A percentile compares a stretch with the other conserved stretches of the same genome.
phyloP scores from a whole-genome alignment of 2,113 vertebrate species.

The Cryptotis parvus region DNA sequence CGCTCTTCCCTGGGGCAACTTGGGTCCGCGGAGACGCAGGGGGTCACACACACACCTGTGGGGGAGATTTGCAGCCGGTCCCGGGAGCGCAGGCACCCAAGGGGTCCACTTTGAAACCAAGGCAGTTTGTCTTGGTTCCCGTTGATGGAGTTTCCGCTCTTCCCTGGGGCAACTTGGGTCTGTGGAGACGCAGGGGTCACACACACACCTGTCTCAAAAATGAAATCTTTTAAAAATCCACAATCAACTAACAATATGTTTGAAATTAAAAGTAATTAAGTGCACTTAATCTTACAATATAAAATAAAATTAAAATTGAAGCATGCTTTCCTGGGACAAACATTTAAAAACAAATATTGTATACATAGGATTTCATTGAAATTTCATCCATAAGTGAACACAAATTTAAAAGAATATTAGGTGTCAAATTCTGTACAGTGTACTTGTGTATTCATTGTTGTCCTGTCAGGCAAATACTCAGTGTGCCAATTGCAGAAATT shows the following conservation, averaged over 20 bases:
- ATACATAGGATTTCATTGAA: neutral
- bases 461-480: neutral
- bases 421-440: constrained; percentile 48
- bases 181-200: too few species aligned
- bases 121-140: too few species aligned
- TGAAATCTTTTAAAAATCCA: neutral
- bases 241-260: neutral
- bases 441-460: neutral
- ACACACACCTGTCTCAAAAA: too few species aligned
- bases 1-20: too few species aligned
- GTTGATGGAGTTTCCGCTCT: too few species aligned
- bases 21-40: too few species aligned
- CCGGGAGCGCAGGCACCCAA: too few species aligned
- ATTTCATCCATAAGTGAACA: neutral
- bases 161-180: too few species aligned
- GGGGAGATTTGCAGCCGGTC: too few species aligned
- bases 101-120: too few species aligned
- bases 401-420: constrained; percentile 38
- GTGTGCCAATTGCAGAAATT: constrained; percentile 12
- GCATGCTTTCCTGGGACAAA: neutral
- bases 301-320: constrained; percentile 27
- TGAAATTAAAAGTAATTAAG: neutral
- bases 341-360: neutral
- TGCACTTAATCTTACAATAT: neutral
- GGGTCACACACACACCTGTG: too few species aligned